A percentile compares a stretch with the other conserved stretches of the same genome.
These are phyloP conservation scores for Urocitellus parryii DNA, from an alignment of 2,113 vertebrate genomes.

Conservation along the genomic window DNA sequence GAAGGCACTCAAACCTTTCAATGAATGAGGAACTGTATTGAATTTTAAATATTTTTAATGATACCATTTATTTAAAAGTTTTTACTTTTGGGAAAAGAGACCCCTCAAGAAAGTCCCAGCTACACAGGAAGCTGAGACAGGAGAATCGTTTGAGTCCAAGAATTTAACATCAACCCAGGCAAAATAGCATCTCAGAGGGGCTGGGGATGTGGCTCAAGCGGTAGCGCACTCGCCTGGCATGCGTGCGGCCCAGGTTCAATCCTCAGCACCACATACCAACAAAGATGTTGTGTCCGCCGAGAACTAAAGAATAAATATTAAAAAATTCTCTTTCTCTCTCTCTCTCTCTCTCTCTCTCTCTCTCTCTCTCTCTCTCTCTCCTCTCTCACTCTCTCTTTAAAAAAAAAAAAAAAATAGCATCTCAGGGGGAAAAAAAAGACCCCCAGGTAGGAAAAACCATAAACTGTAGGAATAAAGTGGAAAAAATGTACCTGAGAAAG, in stretches of 20 bases:
- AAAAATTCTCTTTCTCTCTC: no score
- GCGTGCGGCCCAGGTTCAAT: no score
- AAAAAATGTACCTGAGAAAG: neutral
- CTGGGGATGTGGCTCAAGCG: no score
- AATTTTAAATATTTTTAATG: neutral
- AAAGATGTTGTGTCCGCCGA: no score
- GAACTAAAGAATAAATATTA: no score
- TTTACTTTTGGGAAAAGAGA: slow-evolving; percentile 1
- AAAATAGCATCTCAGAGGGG: neutral
- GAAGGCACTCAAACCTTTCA: neutral
- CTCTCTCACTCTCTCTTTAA: no score
- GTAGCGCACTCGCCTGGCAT: no score
- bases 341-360: no score
- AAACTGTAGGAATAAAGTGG: neutral
- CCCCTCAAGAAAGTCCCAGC: neutral
- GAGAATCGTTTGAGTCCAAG: neutral
- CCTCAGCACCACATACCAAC: no score
- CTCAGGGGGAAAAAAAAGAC: neutral
- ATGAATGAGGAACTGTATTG: neutral
- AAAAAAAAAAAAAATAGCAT: neutral
- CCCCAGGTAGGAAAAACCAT: neutral
- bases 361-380: no score
- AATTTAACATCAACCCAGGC: neutral
- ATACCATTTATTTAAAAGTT: neutral
- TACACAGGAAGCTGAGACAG: neutral